Evolutionary conservation across 2,113 vertebrate species (phyloP).

Genomic region (Elephas maximus): DNA sequence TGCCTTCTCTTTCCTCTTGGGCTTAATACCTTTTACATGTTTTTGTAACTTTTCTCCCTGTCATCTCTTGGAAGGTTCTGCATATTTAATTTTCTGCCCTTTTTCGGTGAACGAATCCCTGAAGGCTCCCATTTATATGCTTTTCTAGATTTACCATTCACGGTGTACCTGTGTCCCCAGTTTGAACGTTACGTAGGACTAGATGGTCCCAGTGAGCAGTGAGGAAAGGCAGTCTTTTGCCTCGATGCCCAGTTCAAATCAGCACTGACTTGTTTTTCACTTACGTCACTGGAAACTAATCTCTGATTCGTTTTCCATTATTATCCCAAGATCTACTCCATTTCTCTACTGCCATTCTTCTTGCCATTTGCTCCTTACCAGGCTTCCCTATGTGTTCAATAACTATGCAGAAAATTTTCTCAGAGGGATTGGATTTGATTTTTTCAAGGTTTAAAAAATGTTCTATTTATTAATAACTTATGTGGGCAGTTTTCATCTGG

Average conservation of each 20-base stretch:
- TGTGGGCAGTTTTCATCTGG: background rate
- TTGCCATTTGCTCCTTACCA: constrained; percentile 43
- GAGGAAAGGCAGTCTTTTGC: background rate
- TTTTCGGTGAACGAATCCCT: constrained; percentile 32
- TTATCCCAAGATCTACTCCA: background rate
- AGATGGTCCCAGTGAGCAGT: background rate
- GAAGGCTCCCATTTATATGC: background rate
- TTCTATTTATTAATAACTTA: constrained; percentile 28
- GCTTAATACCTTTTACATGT: constrained; percentile 40
- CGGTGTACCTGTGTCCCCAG: background rate
- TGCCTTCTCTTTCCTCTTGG: constrained; percentile 50
- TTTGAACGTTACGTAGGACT: background rate
- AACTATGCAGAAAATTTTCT: constrained; percentile 27
- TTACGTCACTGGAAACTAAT: background rate
- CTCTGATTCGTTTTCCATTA: constrained; percentile 22
- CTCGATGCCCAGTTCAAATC: background rate
- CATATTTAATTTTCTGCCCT: constrained; percentile 35
- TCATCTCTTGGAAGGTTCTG: constrained; percentile 22
- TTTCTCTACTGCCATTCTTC: background rate
- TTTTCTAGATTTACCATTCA: background rate
- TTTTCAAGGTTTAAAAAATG: constrained; percentile 64
- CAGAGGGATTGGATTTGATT: background rate
- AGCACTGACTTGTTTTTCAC: background rate
- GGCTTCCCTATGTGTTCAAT: constrained; percentile 42
- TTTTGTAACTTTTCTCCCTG: constrained; percentile 54